Evolutionary conservation across 2,888 invertebrate genomes (phyloP).

Genomic region (Callosobruchus maculatus): DNA sequence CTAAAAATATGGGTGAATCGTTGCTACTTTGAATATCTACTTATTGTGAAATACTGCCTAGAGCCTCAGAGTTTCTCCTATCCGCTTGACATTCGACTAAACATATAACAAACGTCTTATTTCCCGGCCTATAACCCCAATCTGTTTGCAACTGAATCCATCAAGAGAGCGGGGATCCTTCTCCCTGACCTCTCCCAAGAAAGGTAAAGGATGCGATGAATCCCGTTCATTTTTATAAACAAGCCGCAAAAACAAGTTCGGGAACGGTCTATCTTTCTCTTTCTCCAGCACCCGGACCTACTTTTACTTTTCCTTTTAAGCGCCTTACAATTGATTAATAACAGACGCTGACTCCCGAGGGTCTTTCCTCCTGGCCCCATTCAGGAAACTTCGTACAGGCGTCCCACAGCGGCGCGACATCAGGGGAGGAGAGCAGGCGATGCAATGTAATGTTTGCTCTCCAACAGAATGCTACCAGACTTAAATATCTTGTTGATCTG

Average conservation of each 20-base stretch:
- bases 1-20: too few relatives aligned
- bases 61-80: too few relatives aligned
- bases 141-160: neutral
- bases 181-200: conserved; percentile 31
- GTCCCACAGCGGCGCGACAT: neutral
- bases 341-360: conserved; percentile 17
- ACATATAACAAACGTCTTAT: neutral
- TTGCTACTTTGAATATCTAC: too few relatives aligned
- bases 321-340: conserved; percentile 28
- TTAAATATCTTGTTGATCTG: too few relatives aligned
- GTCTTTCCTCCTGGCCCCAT: conserved; percentile 13
- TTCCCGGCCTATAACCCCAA: neutral
- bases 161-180: conserved; percentile 7
- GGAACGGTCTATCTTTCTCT: conserved; percentile 6
- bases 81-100: neutral
- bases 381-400: neutral
- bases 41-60: too few relatives aligned
- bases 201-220: conserved; percentile 34
- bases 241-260: conserved; percentile 31
- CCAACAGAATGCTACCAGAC: too few relatives aligned
- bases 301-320: conserved; percentile 28
- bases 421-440: neutral
- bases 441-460: too few relatives aligned
- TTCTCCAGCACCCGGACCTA: conserved; percentile 22
- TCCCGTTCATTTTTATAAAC: conserved; percentile 33